Evolutionary conservation across 2,113 vertebrate species (phyloP).

Genomic region (Pyrgilauda ruficollis): DNA sequence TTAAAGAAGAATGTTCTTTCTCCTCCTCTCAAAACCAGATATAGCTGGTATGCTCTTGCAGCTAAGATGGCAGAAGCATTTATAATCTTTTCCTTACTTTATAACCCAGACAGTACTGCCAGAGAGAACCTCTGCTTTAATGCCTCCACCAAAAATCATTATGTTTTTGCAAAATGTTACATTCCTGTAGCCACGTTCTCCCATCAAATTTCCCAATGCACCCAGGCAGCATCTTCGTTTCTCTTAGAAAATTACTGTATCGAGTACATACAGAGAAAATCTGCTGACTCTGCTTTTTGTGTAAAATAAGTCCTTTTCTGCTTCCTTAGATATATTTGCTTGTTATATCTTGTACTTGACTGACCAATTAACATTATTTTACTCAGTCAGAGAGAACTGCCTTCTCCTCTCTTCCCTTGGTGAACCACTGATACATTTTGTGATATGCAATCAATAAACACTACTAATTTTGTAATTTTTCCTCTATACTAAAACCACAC

Average conservation of each 20-base stretch:
- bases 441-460: background rate
- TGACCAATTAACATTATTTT: background rate
- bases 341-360: background rate
- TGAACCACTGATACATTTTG: background rate
- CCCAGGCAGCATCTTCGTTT: background rate
- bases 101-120: background rate
- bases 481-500: background rate
- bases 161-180: background rate
- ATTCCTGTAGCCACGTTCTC: background rate
- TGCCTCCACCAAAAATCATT: background rate
- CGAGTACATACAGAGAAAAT: background rate
- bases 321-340: background rate
- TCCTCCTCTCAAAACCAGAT: background rate
- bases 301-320: background rate
- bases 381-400: background rate
- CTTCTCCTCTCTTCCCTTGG: background rate
- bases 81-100: background rate
- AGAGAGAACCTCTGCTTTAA: background rate
- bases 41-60: background rate
- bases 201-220: background rate
- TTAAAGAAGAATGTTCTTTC: background rate
- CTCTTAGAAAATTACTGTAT: background rate
- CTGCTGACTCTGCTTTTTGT: background rate
- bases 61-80: background rate
- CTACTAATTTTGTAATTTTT: background rate